phyloP scores from a whole-genome alignment of 2,888 invertebrate species.

The Tholera decimalis region DNA sequence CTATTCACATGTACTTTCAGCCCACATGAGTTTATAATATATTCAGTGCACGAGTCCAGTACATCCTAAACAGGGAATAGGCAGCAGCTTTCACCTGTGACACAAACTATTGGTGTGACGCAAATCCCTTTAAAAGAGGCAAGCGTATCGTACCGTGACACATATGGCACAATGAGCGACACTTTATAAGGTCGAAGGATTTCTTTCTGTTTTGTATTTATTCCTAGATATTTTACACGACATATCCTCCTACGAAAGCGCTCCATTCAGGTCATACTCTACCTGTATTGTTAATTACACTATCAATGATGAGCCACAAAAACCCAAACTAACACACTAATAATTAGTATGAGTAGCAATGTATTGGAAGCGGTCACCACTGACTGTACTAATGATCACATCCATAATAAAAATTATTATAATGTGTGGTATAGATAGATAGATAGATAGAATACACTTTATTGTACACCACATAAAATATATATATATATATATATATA shows the following conservation, averaged over 20 bases:
- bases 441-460: too few relatives aligned
- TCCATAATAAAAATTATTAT: too few relatives aligned
- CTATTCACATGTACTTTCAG: constrained; percentile 10
- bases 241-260: too few relatives aligned
- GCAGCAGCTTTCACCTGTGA: constrained; percentile 26
- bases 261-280: background rate
- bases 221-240: background rate
- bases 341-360: background rate
- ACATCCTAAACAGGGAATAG: constrained; percentile 3
- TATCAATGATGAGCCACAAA: background rate
- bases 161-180: constrained; percentile 7
- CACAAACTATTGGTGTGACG: constrained; percentile 29
- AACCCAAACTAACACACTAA: background rate
- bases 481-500: too few relatives aligned
- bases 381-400: too few relatives aligned
- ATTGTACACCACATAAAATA: too few relatives aligned
- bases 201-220: background rate
- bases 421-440: too few relatives aligned
- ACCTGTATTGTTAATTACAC: background rate
- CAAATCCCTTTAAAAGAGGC: constrained; percentile 22
- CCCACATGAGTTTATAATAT: constrained; percentile 15
- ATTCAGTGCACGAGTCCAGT: constrained; percentile 23
- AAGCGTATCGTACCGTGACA: constrained; percentile 9
- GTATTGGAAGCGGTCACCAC: too few relatives aligned
- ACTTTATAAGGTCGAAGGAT: constrained; percentile 12